phyloP scores from a whole-genome alignment of 2,113 vertebrate genomes.

The Buteo buteo region DNA sequence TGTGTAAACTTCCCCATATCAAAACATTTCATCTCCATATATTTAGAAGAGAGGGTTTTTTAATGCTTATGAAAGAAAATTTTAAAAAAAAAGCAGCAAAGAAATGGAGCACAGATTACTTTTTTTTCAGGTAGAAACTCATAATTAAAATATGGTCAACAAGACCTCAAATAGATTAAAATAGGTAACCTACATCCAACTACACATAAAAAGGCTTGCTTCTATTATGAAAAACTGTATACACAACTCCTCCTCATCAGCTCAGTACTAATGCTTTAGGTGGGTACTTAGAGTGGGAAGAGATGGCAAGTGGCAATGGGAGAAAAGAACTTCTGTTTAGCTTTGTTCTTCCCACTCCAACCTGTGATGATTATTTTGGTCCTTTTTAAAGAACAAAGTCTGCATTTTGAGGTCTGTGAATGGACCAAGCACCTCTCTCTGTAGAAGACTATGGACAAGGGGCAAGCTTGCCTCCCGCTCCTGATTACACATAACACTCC shows the following conservation, averaged over 20 bases:
- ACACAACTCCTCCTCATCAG: not conserved
- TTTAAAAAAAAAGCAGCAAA: not conserved
- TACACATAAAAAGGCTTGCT: not conserved
- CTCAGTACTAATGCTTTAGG: not conserved
- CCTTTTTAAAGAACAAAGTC: not conserved
- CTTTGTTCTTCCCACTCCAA: not conserved
- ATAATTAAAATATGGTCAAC: not conserved
- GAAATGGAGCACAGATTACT: not conserved
- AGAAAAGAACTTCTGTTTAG: not conserved
- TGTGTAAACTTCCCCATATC: not conserved
- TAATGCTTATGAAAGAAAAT: too few relatives aligned
- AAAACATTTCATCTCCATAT: not conserved
- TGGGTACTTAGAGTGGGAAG: not conserved
- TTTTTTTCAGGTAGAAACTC: not conserved
- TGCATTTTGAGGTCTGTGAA: not conserved
- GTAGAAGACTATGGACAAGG: not conserved
- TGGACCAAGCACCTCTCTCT: not conserved
- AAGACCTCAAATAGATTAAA: not conserved
- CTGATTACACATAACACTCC: not conserved
- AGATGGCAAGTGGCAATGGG: not conserved
- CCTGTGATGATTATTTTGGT: not conserved
- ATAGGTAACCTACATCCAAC: not conserved
- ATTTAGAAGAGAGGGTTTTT: not conserved
- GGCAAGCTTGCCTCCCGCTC: not conserved
- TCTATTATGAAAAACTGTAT: not conserved